A percentile compares a stretch with the other conserved stretches of the same genome.
Conservation (phyloP, 1,140 invertebrate genomes). For the Meloidogyne floridensis region DNA sequence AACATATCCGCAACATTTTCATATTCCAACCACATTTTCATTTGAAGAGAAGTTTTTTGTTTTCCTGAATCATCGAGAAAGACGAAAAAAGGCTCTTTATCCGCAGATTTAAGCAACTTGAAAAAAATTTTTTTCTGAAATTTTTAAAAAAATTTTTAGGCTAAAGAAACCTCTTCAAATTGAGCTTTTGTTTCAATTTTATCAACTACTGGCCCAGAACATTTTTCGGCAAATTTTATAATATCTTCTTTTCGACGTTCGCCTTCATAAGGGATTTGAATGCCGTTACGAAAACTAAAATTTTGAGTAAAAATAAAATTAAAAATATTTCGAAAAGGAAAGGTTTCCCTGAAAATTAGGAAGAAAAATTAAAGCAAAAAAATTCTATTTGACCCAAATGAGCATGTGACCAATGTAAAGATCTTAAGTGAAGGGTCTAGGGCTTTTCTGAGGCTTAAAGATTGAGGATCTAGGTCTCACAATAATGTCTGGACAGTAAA, state of each 20-base stretch:
- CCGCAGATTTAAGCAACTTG: constrained; percentile 52
- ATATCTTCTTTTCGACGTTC: constrained; percentile 88
- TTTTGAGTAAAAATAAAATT: no score
- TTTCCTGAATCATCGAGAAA: constrained; percentile 41
- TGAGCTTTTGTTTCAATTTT: constrained; percentile 36
- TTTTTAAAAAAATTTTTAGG: not conserved
- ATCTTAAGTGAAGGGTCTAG: no score
- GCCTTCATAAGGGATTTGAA: constrained; percentile 80
- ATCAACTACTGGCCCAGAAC: constrained; percentile 73
- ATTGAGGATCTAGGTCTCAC: no score
- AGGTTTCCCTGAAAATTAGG: not conserved
- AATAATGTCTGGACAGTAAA: no score
- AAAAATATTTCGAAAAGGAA: constrained; percentile 5
- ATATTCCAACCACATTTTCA: constrained; percentile 49
- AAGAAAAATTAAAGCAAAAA: not conserved
- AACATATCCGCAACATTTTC: constrained; percentile 50
- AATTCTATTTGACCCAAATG: no score
- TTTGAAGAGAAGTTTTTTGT: constrained; percentile 30
- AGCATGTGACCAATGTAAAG: no score
- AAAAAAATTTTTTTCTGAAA: constrained; percentile 25
- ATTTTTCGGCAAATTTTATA: constrained; percentile 85
- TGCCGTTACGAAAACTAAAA: constrained; percentile 82
- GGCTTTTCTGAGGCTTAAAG: no score
- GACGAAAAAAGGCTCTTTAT: constrained; percentile 62
- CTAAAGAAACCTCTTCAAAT: constrained; percentile 50